phyloP scores from a whole-genome alignment of 1,140 invertebrate species.

The Gryon sp. region DNA sequence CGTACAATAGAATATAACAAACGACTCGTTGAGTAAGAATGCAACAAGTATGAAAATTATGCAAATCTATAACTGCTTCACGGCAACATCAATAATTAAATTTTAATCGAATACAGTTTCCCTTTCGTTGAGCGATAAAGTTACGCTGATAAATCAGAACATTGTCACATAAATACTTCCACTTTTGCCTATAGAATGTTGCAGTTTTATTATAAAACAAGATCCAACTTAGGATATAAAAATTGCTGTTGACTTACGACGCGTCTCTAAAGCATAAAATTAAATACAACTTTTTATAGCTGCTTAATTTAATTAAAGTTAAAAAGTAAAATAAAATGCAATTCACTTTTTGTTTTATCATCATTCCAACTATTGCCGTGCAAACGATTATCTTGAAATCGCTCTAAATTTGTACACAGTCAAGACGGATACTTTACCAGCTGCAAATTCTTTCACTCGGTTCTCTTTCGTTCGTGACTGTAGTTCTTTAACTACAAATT shows the following conservation, averaged over 20 bases:
- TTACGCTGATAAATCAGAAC: slow-evolving; percentile 27
- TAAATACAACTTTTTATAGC: slow-evolving; percentile 35
- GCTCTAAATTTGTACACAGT: background rate
- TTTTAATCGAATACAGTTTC: background rate
- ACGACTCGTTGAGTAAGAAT: too few species aligned
- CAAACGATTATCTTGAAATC: slow-evolving; percentile 11
- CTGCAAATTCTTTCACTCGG: background rate
- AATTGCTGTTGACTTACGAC: slow-evolving; percentile 17
- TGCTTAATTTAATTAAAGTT: slow-evolving; percentile 33
- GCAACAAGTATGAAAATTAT: too few species aligned
- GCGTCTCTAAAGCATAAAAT: slow-evolving; percentile 27
- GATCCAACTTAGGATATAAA: slow-evolving; percentile 22
- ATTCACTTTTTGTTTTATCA: too few species aligned
- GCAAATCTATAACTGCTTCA: too few species aligned
- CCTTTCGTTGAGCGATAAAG: background rate
- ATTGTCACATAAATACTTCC: slow-evolving; percentile 19
- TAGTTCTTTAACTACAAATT: background rate
- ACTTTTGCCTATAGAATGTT: background rate
- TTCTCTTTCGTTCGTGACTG: too few species aligned
- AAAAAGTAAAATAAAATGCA: slow-evolving; percentile 4
- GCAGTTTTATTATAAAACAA: slow-evolving; percentile 3
- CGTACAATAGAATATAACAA: too few species aligned
- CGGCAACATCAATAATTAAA: background rate
- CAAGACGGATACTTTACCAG: background rate
- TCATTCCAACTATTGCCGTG: too few species aligned